Percentiles rank a stretch among this genome's conserved stretches.
phyloP scores from a whole-genome alignment of 2,797 vertebrate genomes.

The Anas flavirostris region DNA sequence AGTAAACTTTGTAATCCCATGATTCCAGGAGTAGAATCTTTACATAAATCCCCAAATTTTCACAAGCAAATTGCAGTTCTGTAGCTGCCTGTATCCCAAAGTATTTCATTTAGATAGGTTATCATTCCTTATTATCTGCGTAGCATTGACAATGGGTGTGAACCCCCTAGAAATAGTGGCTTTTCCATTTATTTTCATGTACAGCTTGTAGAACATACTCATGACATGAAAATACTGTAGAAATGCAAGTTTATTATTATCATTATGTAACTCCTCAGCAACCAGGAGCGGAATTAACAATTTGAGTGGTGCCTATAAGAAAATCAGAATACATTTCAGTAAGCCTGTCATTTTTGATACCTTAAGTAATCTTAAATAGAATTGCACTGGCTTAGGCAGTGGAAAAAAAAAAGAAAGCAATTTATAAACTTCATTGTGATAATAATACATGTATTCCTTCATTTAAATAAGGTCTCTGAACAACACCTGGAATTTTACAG shows the following conservation, averaged over 20 bases:
- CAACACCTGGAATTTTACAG: slow-evolving; percentile 46
- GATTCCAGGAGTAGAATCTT: not conserved
- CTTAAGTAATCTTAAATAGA: slow-evolving; percentile 56
- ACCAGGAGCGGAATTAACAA: slow-evolving; percentile 31
- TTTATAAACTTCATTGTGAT: slow-evolving; percentile 28
- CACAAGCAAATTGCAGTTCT: not conserved
- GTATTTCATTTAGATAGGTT: slow-evolving; percentile 19
- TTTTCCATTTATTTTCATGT: slow-evolving; percentile 21
- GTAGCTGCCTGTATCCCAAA: not conserved
- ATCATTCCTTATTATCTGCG: not conserved
- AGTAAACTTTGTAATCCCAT: not conserved
- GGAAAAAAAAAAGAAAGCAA: not conserved
- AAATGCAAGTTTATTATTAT: slow-evolving; percentile 35
- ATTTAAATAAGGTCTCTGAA: slow-evolving; percentile 61
- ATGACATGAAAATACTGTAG: not conserved
- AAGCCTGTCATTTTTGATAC: slow-evolving; percentile 60
- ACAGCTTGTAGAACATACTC: not conserved
- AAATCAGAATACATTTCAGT: slow-evolving; percentile 37
- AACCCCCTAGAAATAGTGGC: not conserved
- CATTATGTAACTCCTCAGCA: slow-evolving; percentile 35
- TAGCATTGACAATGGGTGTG: not conserved
- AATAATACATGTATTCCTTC: slow-evolving; percentile 18
- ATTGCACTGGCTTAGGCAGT: slow-evolving; percentile 45
- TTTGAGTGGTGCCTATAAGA: not conserved
- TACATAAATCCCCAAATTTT: not conserved